Conservation (phyloP, 2,113 vertebrate species). For the Notarius lentiginosus region DNA sequence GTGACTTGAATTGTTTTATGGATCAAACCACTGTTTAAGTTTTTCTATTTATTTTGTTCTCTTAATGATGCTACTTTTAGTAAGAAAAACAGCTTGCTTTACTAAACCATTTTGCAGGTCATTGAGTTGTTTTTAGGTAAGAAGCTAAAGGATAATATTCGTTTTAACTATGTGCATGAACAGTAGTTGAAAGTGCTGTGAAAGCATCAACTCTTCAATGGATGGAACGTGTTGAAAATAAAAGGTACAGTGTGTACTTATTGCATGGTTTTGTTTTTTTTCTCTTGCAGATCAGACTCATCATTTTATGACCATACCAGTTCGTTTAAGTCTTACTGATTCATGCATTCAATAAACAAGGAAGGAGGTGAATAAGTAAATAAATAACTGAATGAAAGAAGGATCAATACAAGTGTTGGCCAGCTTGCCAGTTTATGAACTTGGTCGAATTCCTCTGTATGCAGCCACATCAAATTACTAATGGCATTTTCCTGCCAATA, state of each 20-base stretch:
- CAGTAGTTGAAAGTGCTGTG: slow-evolving; percentile 15
- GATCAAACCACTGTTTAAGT: slow-evolving; percentile 74
- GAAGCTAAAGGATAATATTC: neutral
- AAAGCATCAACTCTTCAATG: slow-evolving; percentile 17
- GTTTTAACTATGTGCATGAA: slow-evolving; percentile 1
- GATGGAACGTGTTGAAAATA: slow-evolving; percentile 26
- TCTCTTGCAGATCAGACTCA: neutral
- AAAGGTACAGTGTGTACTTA: slow-evolving; percentile 13
- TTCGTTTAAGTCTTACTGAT: neutral
- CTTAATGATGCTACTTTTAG: slow-evolving; percentile 33
- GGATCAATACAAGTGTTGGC: neutral
- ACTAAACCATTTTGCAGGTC: neutral
- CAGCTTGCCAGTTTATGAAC: slow-evolving; percentile 27
- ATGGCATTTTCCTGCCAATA: slow-evolving; percentile 72
- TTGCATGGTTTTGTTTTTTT: neutral
- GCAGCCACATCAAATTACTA: slow-evolving; percentile 61
- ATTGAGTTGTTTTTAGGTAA: neutral
- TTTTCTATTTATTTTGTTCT: slow-evolving; percentile 70
- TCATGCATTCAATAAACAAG: neutral
- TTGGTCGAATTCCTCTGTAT: slow-evolving; percentile 46
- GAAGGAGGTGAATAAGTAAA: neutral
- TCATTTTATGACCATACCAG: slow-evolving; percentile 7
- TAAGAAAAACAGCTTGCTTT: slow-evolving; percentile 26
- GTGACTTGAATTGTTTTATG: slow-evolving; percentile 72
- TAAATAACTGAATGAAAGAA: neutral